Evolutionary conservation across 2,797 vertebrate genomes (phyloP), one percentile per base, ranked within the genome.

Genomic region (Ataeniobius toweri): DNA sequence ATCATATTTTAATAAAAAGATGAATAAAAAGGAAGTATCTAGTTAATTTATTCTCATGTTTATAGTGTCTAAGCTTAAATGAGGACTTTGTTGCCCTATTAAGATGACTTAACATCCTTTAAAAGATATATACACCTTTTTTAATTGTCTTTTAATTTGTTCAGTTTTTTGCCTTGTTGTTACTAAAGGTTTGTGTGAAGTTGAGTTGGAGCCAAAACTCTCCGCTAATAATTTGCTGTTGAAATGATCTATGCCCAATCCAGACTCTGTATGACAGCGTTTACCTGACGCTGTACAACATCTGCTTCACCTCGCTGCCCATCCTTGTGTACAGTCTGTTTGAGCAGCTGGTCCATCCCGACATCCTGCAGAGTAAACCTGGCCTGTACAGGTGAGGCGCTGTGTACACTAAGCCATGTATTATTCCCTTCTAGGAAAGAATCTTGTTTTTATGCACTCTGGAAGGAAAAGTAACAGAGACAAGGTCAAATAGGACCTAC

Each of bases 271-370:
- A 99, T 90, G 98, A 99, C 96, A 97, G 98, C 88, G 98, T 99
- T 75, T 99, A 99, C 92, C 95, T 99, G 95, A 99, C 98, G 89
- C 97, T 99, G 89, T 99, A 99, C 96, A 99, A 99, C 95, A 99
- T 99, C 95, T 99, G 98, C 96, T 99, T 99, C 95, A 99, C 98
- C 88, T 99, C 98, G 75, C 92, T 99, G 93, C 98, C 98, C 95
- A 96, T 99, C 93, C 97, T 99, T 90, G 96, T 98, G 83, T 99
- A 98, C 93, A 99, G 98, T 94, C 96, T 99, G 79, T 97, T 99
- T 96, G 98, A 99, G 89, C 98, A 99, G 94, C 97, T 98, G 89
- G 96, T 99, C 88, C 97, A 99, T 86, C 98, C 98, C 46, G 97
- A 98, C 75, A 89, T 98, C 20, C 94, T 99, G 77, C 98, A 98